A percentile compares a stretch with the other conserved stretches of the same genome.
These are phyloP conservation scores for Lithophane socia DNA, from an alignment of 2,888 invertebrate genomes.

Conservation along the genomic window DNA sequence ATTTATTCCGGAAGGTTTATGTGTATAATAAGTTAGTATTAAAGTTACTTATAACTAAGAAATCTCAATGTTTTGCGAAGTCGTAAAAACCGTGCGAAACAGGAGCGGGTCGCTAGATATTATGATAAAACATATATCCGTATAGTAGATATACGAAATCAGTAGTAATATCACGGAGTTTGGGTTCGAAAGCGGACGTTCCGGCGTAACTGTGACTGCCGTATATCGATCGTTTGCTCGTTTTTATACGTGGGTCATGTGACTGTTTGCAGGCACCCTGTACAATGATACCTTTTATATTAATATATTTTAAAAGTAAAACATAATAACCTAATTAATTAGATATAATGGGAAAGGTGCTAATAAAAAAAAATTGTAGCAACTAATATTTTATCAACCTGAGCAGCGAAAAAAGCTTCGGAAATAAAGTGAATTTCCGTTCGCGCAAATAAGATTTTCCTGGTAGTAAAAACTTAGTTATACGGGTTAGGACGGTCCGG, in stretches of 20 bases:
- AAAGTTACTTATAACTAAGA: too few species aligned
- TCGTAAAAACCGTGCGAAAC: too few species aligned
- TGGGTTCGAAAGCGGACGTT: neutral
- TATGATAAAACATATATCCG: neutral
- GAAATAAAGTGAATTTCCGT: constrained; percentile 15
- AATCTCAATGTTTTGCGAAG: too few species aligned
- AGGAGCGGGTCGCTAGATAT: too few species aligned
- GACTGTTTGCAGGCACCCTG: neutral
- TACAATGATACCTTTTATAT: neutral
- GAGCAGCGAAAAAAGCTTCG: neutral
- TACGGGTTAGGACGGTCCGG: constrained; percentile 4
- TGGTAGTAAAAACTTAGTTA: constrained; percentile 17
- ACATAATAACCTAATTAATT: neutral
- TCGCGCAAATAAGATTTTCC: constrained; percentile 20
- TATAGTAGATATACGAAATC: neutral
- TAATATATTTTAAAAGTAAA: neutral
- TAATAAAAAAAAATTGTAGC: neutral
- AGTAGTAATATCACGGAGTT: neutral
- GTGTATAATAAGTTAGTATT: too few species aligned
- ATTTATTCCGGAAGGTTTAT: too few species aligned
- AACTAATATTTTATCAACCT: neutral
- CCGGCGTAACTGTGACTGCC: neutral
- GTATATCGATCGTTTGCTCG: neutral
- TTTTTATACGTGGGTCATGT: neutral
- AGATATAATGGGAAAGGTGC: too few species aligned